Percentiles rank a stretch among this genome's conserved stretches.
These are phyloP conservation scores for Dermochelys coriacea DNA, from an alignment of 2,797 vertebrate species.

Conservation along the genomic window DNA sequence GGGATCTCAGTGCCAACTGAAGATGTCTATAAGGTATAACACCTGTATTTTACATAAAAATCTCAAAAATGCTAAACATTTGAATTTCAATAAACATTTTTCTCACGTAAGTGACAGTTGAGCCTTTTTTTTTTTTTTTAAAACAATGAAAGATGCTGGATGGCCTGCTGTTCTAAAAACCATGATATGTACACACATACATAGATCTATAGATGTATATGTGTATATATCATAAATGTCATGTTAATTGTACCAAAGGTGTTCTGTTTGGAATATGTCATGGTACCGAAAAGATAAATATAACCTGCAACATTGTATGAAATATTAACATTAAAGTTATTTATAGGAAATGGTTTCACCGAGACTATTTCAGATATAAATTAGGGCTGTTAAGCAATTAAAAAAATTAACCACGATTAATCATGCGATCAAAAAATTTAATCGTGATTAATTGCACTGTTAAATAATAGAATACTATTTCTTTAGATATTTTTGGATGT, in stretches of 20 bases:
- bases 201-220: neutral
- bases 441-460: too few species aligned
- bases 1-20: neutral
- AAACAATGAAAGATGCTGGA: neutral
- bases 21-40: neutral
- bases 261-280: neutral
- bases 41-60: neutral
- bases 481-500: too few species aligned
- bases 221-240: neutral
- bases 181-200: too few species aligned
- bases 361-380: constrained; percentile 22
- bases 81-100: neutral
- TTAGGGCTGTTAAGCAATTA: neutral
- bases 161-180: neutral
- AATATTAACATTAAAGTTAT: constrained; percentile 4
- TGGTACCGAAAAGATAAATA: neutral
- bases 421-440: too few species aligned
- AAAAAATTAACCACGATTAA: too few species aligned
- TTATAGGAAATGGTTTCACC: neutral
- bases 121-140: neutral
- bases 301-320: neutral
- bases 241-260: neutral
- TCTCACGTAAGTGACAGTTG: neutral
- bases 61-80: neutral
- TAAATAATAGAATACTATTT: too few species aligned